Base-by-base conservation (phyloP, 2,113 vertebrate genomes). In the Triplophysa siluroides region DNA sequence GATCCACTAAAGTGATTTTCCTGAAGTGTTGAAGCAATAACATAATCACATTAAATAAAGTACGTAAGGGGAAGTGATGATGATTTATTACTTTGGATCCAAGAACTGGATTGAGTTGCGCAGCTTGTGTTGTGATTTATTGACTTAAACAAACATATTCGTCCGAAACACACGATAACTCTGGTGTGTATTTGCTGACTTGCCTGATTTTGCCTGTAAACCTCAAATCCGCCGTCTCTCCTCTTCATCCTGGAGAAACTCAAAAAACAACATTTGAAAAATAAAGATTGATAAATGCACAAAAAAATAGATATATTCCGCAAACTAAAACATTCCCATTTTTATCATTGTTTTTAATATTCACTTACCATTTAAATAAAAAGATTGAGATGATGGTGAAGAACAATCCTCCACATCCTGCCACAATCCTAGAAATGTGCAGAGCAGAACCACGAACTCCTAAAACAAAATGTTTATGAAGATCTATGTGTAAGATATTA, bases 151-250 rank as follows among this genome's bases (percentile, higher is more conserved):
- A 7, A 38, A 38, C 29, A 33, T 33, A 33, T 33, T 33, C 29
- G 6, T 38, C 6, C 8, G 5, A 45, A 12, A 45, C 43, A 45
- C 43, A 45, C 43, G 12, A 2, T 45, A 45, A 45, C 43, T 45
- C 9, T 1, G 33, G 33, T 7, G 33, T 52, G 50, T 52, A 6
- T 52, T 52, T 52, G 50, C 16, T 18, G 50, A 70, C 47, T 54
- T 29, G 24, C 70, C 70, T 72, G 52, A 58, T 58, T 41, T 72
- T 56, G 69, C 54, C 69, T 56, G 26, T 26, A 19, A 52, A 6
- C 11, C 1, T n/a, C 2, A 56, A 23, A 18, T 8, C 26, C 29
- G 41, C 29, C 12, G 0, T 58, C 52, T 58, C 29, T 38, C n/a
- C 19, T 16, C 19, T 58, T 58, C 7, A 21, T 73, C 70, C 52